Evolutionary conservation across 2,113 vertebrate species (phyloP), one percentile per base, ranked within the genome.

Genomic region (Xenopus borealis): DNA sequence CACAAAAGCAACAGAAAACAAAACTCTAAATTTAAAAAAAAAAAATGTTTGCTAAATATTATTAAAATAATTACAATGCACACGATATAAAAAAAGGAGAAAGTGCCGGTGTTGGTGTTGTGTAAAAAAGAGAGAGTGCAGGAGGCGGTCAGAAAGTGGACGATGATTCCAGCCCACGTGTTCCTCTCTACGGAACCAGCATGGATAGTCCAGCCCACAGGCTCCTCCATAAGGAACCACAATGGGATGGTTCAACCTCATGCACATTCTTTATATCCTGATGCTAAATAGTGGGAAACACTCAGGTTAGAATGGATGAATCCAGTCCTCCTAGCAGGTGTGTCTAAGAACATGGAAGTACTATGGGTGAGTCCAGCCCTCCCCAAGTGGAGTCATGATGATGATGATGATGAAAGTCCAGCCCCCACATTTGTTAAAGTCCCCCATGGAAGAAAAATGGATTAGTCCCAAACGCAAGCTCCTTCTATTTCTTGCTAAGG

Each of bases 61-160:
- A 76, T 53, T 76, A 77, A 77, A 77, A 77, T 77, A 77, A 77
- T 77, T 77, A 77, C 70, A 77, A 77, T 70, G 70, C 74, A 77
- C 63, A 72, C 50, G 13, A 72, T 77, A 64, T 63, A 59, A 19
- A 70, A 69, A 69, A 53, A 57, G 23, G 57, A 75, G 61, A 77
- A 77, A 77, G 74, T 77, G 74, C 74, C 47, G 50, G 50, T 70
- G 66, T 40, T 77, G 73, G 73, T n/a, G 69, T 69, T 23, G 66
- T 53, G 57, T 52, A 68, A 61, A 62, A 46, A n/a, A n/a, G n/a
- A 23, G 47, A 55, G 46, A 76, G 65, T 75, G 52, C 72, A 52
- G 14, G 65, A 75, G 65, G 13, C 23, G 3, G 33, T 40, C 33
- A 9, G 33, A 40, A 40, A 40, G 33, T 2, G 5, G 33, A 6